phyloP scores from a whole-genome alignment of 2,888 invertebrate species.

The Crocallis elinguaria region DNA sequence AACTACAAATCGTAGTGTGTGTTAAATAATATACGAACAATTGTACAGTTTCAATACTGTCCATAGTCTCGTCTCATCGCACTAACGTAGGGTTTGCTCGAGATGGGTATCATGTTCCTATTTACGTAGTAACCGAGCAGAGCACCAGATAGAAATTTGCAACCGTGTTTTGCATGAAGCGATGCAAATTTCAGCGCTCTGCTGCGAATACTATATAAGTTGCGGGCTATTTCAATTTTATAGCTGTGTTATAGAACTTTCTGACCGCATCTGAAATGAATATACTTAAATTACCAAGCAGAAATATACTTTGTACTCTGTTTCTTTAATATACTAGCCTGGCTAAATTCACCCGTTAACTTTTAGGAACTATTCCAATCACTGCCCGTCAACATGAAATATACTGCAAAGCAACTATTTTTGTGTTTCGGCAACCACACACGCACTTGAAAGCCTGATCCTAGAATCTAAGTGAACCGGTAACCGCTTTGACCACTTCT shows the following conservation, averaged over 20 bases:
- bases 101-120: slow-evolving; percentile 44
- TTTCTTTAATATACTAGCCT: too few relatives aligned
- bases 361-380: too few relatives aligned
- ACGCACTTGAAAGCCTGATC: too few relatives aligned
- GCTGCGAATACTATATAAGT: slow-evolving; percentile 42
- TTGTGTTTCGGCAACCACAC: too few relatives aligned
- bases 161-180: slow-evolving; percentile 42
- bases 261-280: not conserved
- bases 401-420: too few relatives aligned
- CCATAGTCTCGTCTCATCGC: slow-evolving; percentile 13
- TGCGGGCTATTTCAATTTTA: slow-evolving; percentile 42
- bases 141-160: slow-evolving; percentile 38
- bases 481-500: too few relatives aligned
- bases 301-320: not conserved
- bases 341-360: too few relatives aligned
- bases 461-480: too few relatives aligned
- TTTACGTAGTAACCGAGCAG: slow-evolving; percentile 42
- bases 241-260: not conserved
- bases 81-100: slow-evolving; percentile 35
- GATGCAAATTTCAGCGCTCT: slow-evolving; percentile 41
- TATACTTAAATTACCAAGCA: not conserved
- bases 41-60: not conserved
- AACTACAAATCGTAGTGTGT: not conserved
- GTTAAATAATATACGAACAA: not conserved
- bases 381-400: too few relatives aligned